Base-by-base conservation (phyloP, 2,797 vertebrate genomes). In the Etheostoma nigrum region DNA sequence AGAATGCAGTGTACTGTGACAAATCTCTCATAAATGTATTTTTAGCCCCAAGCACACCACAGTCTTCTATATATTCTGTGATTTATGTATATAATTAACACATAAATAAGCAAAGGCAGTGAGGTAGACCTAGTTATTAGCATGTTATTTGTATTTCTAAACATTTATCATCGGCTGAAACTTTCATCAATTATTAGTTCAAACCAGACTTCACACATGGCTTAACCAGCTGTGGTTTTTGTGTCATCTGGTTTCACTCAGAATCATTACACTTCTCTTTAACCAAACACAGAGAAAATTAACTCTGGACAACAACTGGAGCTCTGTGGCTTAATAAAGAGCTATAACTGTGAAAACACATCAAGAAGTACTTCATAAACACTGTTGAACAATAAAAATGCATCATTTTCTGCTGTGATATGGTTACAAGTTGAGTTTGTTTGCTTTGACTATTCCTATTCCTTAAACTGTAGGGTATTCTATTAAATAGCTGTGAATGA, bases 1-100 rank as follows among this genome's bases (percentile, higher is more conserved):
- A 89, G 81, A 92, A 90, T 84, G 85, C 69, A 59, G 19, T 73
- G 85, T 72, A 83, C 88, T 86, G 86, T 86, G 79, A 89, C 76
- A 78, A 78, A 84, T 84, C 48, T 44, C 60, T 67, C 76, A 18
- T 62, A 48, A 55, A 53, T 62, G 5, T 91, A 92, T 93, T 93
- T 94, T 93, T 90, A 92, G 86, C 74, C 55, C 25, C 2, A n/a
- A 66, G 66, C 53, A 23, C 42, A 53, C 63, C 54, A 13, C 68
- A 57, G 36, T 33, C 15, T 52, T 36, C 67, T 82, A 75, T 87
- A 85, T 87, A 78, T 76, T 30, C 61, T 11, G 67, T 14, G 40
- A 73, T 63, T 15, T 58, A 25, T 33, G 40, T 59, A 33, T 27
- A 78, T 30, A 74, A 64, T 79, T 55, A 76, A 72, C 71, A 73